Conservation (phyloP, 2,797 vertebrate genomes). For the Monodelphis domestica region DNA sequence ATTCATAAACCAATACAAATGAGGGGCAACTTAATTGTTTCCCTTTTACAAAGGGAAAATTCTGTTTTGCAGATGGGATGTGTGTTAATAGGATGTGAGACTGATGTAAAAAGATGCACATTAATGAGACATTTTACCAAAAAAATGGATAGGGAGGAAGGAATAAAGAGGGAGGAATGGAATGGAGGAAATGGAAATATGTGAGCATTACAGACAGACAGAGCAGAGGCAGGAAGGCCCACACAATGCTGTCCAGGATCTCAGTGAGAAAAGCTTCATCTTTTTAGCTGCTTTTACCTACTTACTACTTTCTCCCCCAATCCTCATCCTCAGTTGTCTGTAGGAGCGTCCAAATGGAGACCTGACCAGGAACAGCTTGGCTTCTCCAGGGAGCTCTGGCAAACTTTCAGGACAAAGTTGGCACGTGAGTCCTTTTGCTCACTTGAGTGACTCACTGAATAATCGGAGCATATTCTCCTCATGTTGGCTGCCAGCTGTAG, state of each 20-base stretch:
- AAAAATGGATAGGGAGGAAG: not conserved
- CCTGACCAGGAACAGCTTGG: constrained; percentile 9
- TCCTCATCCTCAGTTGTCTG: not conserved
- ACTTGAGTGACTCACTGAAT: constrained; percentile 68
- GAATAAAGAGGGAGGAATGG: not conserved
- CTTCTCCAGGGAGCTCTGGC: constrained; percentile 60
- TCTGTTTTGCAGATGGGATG: not conserved
- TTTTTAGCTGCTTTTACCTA: not conserved
- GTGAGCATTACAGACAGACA: not conserved
- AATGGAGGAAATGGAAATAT: not conserved
- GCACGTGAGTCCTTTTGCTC: constrained; percentile 56
- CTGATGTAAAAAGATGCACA: not conserved
- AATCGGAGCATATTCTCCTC: constrained; percentile 71
- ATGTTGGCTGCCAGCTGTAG: constrained; percentile 67
- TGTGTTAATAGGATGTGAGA: not conserved
- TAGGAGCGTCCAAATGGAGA: constrained; percentile 44
- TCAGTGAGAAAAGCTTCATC: not conserved
- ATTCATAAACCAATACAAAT: no score
- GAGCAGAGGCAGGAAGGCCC: not conserved
- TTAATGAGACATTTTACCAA: not conserved
- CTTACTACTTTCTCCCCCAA: not conserved
- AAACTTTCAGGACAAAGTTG: not conserved
- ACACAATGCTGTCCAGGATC: not conserved
- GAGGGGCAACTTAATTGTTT: no score
- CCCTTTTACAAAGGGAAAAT: no score